Percentiles rank a stretch among this genome's conserved stretches.
These are phyloP conservation scores for Brachionus rubens DNA, from an alignment of 1,140 invertebrate species.

Conservation along the genomic window DNA sequence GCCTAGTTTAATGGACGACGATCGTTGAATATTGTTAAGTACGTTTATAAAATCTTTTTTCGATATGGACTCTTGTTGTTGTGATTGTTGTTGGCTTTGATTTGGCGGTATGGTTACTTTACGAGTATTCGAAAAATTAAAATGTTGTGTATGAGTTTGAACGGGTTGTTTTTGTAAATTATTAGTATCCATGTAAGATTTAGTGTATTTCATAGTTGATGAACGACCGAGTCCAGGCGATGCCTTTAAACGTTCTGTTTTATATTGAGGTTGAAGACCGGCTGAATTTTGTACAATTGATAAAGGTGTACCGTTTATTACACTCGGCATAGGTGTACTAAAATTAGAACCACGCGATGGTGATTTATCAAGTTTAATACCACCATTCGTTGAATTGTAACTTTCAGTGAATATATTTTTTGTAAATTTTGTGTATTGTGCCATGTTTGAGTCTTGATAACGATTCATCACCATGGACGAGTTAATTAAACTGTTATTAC, in stretches of 20 bases:
- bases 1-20: constrained; percentile 5
- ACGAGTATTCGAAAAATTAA: not conserved
- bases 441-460: constrained; percentile 31
- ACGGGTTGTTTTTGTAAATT: not conserved
- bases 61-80: constrained; percentile 9
- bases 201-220: constrained; percentile 20
- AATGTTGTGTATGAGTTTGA: constrained; percentile 4
- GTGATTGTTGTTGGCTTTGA: not conserved
- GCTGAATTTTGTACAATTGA: not conserved
- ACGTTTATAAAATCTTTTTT: constrained; percentile 39
- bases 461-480: not conserved
- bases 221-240: constrained; percentile 27
- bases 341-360: constrained; percentile 6
- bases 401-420: constrained; percentile 29
- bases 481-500: constrained; percentile 32
- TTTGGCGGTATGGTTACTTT: not conserved
- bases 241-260: constrained; percentile 3
- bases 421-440: constrained; percentile 26
- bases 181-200: constrained; percentile 21
- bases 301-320: constrained; percentile 5
- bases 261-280: not conserved
- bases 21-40: constrained; percentile 8
- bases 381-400: not conserved
- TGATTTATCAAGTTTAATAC: constrained; percentile 3
- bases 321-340: constrained; percentile 2